A percentile compares a stretch with the other conserved stretches of the same genome.
These are phyloP conservation scores for Bombyx mori DNA, from an alignment of 1,140 invertebrate genomes.

Conservation along the genomic window DNA sequence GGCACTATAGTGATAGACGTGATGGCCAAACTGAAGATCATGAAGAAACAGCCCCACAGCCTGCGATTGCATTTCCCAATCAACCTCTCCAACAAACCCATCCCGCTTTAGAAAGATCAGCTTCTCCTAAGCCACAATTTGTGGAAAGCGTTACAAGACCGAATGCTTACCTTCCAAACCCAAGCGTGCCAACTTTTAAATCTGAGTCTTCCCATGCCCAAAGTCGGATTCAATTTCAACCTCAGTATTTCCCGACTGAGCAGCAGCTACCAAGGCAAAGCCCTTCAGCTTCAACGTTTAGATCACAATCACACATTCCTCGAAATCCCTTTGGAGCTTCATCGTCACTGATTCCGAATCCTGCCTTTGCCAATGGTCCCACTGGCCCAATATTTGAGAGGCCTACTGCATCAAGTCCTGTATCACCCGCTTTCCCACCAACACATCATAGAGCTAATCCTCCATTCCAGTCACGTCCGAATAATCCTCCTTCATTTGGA, in stretches of 20 bases:
- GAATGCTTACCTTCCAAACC: constrained; percentile 29
- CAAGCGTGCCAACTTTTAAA: constrained; percentile 31
- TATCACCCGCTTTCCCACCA: constrained; percentile 32
- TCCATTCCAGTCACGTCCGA: constrained; percentile 40
- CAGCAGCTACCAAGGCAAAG: constrained; percentile 62
- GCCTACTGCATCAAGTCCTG: constrained; percentile 41
- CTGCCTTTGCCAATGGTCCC: constrained; percentile 36
- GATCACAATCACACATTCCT: constrained; percentile 42
- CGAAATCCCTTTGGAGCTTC: constrained; percentile 53
- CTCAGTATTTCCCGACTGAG: constrained; percentile 48
- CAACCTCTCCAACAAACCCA: constrained; percentile 34
- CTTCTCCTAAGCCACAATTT: constrained; percentile 37
- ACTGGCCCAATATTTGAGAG: constrained; percentile 38
- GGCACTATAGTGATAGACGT: constrained; percentile 67
- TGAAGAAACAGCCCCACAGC: constrained; percentile 72
- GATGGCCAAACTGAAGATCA: constrained; percentile 68
- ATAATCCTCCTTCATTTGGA: constrained; percentile 35
- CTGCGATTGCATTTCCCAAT: constrained; percentile 72
- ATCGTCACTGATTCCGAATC: constrained; percentile 30
- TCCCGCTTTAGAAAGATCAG: constrained; percentile 41
- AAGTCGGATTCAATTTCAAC: constrained; percentile 66
- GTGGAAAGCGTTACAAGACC: constrained; percentile 39
- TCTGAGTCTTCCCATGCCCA: constrained; percentile 40
- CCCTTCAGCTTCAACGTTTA: constrained; percentile 49
- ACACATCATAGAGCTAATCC: constrained; percentile 42